A percentile compares a stretch with the other conserved stretches of the same genome.
These are phyloP conservation scores for Pseudomugil tenellus DNA, from an alignment of 2,797 vertebrate species.

Conservation along the genomic window DNA sequence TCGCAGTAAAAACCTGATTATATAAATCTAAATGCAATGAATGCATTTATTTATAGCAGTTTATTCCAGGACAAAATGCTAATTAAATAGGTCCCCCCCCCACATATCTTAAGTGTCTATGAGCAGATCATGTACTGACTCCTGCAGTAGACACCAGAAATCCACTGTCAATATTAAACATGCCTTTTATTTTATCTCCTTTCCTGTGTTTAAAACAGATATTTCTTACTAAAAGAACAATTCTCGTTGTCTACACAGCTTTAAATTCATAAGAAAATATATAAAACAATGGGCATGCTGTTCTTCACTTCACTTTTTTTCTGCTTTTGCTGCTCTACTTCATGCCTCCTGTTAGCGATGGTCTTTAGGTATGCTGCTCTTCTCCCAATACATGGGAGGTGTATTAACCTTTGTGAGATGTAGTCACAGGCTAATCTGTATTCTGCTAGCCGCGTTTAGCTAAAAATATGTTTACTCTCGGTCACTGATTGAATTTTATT, in stretches of 20 bases:
- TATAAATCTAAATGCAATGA: no score
- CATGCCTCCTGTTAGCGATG: background rate
- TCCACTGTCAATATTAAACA: background rate
- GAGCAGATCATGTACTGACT: background rate
- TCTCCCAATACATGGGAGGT: background rate
- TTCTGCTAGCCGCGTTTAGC: conserved; percentile 8
- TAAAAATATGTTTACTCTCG: conserved; percentile 20
- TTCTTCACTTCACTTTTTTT: background rate
- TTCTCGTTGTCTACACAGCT: background rate
- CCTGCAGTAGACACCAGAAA: background rate
- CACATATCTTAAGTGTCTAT: background rate
- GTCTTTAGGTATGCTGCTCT: conserved; percentile 1
- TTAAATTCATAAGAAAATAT: background rate
- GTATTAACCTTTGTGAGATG: conserved; percentile 21
- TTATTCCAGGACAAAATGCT: no score
- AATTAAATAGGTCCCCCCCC: no score
- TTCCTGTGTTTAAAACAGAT: background rate
- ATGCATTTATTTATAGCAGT: no score
- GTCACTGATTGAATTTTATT: conserved; percentile 15
- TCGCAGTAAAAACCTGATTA: no score
- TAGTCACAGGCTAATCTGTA: conserved; percentile 4
- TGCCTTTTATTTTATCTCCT: background rate
- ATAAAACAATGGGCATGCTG: background rate
- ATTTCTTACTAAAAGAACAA: background rate
- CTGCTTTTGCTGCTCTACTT: conserved; percentile 7